Evolutionary conservation across 2,113 vertebrate genomes (phyloP), one percentile per base, ranked within the genome.

Genomic region (Crocuta crocuta): DNA sequence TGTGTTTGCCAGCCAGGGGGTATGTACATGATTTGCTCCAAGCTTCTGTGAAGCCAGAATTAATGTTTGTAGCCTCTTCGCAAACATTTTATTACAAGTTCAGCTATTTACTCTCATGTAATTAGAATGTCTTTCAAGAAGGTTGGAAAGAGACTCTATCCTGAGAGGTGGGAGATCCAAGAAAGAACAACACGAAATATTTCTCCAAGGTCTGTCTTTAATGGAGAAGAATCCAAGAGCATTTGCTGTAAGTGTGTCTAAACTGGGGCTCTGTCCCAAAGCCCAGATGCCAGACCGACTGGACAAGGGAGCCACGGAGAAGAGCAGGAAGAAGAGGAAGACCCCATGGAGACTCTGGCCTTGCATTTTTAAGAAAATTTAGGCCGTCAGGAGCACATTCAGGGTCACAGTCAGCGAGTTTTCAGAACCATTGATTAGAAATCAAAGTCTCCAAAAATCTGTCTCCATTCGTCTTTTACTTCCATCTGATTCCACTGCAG

Each of bases 401-500:
- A 33, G 61, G 89, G 71, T 85, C 68, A 26, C 10, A 80, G 8
- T 65, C 61, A 92, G 58, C 50, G 73, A 73, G 43, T 81, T 79
- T 88, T 88, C 33, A 61, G 63, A 93, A 97, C 71, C 81, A 74
- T 61, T 95, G 65, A 85, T 83, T 85, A 79, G 76, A 82, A 96
- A 94, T 45, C 66, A 94, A 90, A 88, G 91, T 93, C 39, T 94
- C 53, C 84, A 76, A 70, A 97, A 93, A 63, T 84, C 61, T 88
- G 63, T 81, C 65, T 97, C 87, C 31, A 3, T 89, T 91, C 35
- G 33, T 33, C 71, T 85, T 90, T 87, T 10, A 6, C 76, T 35
- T 92, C 43, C 70, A 85, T 53, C 21, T 89, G 87, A 95, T 50
- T 88, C 85, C n/a, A 31, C 24, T 58, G 33, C 33, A 21, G 4